Percentiles rank a stretch among this genome's conserved stretches.
Conservation (phyloP, 2,797 vertebrate species). For the Anas acuta region DNA sequence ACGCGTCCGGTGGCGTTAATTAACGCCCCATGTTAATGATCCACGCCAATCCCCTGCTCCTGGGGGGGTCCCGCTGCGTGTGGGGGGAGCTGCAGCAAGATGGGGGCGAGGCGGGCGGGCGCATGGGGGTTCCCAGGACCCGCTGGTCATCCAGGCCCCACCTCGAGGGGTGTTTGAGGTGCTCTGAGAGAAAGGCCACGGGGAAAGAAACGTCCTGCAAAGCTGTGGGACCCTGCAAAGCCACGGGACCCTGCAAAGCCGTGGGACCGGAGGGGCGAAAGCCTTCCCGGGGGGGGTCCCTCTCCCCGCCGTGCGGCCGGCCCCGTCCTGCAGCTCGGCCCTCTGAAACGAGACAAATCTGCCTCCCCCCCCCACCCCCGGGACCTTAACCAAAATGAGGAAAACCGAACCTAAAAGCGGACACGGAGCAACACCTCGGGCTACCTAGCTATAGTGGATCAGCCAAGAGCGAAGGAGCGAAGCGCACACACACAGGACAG, state of each 20-base stretch:
- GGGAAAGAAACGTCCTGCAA: conserved; percentile 41
- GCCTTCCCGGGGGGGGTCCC: background rate
- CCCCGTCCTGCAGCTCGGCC: background rate
- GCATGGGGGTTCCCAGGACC: background rate
- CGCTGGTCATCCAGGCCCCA: conserved; percentile 51
- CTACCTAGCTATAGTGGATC: conserved; percentile 52
- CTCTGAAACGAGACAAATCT: background rate
- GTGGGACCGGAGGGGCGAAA: background rate
- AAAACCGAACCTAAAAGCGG: conserved; percentile 48
- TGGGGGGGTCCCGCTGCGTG: no score
- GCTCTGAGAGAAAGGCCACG: conserved; percentile 61
- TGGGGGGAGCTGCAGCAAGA: background rate
- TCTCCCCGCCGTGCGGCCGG: background rate
- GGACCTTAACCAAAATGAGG: conserved; percentile 21
- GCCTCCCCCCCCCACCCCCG: no score
- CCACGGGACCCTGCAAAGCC: background rate
- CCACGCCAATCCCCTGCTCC: no score
- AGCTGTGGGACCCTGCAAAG: background rate
- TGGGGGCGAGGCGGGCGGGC: no score
- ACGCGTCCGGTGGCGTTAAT: no score
- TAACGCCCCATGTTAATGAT: no score
- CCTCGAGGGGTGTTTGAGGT: background rate
- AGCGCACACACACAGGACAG: conserved; percentile 55
- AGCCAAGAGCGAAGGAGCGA: conserved; percentile 60
- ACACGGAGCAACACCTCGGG: conserved; percentile 45